These are phyloP conservation scores for Mesitornis unicolor DNA, from an alignment of 2,113 vertebrate species.

Conservation along the genomic window DNA sequence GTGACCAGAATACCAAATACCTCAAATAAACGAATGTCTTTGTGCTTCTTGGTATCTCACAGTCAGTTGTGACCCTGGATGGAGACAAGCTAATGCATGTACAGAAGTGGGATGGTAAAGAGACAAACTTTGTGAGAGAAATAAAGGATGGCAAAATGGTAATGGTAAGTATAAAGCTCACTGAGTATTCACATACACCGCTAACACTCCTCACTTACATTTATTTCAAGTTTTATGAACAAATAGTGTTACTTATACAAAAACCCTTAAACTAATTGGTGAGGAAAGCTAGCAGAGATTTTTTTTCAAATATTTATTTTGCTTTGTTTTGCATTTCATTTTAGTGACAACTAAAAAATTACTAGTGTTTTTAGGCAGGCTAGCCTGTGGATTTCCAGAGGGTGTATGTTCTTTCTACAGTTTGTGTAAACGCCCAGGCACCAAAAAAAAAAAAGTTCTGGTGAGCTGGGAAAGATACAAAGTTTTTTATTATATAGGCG, in stretches of 20 bases:
- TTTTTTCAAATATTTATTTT: neutral
- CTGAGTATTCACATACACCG: fast-evolving
- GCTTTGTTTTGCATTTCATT: neutral
- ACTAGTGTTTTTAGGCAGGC: neutral
- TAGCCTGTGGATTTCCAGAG: neutral
- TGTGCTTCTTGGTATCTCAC: slow-evolving; percentile 42
- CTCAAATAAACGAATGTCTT: neutral
- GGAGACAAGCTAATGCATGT: slow-evolving; percentile 89
- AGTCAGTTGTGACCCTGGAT: slow-evolving; percentile 89
- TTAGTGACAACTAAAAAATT: neutral
- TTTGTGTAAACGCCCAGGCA: neutral
- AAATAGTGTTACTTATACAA: neutral
- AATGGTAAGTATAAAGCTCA: slow-evolving; percentile 78
- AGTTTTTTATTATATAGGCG: neutral
- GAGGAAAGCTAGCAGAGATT: neutral
- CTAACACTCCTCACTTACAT: neutral
- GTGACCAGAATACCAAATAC: slow-evolving; percentile 3
- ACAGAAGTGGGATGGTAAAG: slow-evolving; percentile 95
- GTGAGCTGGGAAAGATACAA: neutral
- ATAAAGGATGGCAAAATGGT: slow-evolving; percentile 90
- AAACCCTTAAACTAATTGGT: neutral
- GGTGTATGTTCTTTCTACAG: neutral
- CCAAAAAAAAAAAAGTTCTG: neutral
- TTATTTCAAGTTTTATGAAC: neutral
- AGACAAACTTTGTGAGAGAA: slow-evolving; percentile 89